phyloP scores from a whole-genome alignment of 2,113 vertebrate genomes.

The Sphyrna mokarran region DNA sequence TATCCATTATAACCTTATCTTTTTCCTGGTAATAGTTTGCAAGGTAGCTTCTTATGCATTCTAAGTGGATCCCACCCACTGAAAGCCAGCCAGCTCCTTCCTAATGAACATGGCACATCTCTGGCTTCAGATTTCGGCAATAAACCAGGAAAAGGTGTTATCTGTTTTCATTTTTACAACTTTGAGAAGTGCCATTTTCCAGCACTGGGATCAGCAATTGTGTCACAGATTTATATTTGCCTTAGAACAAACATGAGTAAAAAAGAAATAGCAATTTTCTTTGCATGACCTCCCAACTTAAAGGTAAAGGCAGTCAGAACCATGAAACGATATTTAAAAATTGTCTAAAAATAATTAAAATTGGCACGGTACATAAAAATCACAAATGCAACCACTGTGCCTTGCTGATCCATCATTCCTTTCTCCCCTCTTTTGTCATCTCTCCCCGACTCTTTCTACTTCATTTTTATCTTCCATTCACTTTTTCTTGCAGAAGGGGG shows the following conservation, averaged over 20 bases:
- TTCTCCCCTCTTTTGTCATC: background rate
- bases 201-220: background rate
- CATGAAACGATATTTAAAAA: background rate
- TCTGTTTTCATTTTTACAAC: background rate
- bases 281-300: background rate
- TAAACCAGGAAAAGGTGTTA: background rate
- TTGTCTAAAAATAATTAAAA: background rate
- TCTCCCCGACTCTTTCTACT: background rate
- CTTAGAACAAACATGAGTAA: background rate
- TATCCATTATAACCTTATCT: background rate
- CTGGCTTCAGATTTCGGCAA: background rate
- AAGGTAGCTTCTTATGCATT: background rate
- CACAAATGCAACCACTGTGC: background rate
- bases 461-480: background rate
- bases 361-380: background rate
- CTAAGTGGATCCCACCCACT: background rate
- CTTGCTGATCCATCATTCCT: background rate
- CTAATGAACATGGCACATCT: background rate
- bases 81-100: background rate
- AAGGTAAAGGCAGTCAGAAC: background rate
- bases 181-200: background rate
- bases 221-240: background rate
- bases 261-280: background rate
- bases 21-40: background rate
- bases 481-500: background rate